phyloP scores from a whole-genome alignment of 1,140 invertebrate species.

The Scaptodrosophila lebanonensis region DNA sequence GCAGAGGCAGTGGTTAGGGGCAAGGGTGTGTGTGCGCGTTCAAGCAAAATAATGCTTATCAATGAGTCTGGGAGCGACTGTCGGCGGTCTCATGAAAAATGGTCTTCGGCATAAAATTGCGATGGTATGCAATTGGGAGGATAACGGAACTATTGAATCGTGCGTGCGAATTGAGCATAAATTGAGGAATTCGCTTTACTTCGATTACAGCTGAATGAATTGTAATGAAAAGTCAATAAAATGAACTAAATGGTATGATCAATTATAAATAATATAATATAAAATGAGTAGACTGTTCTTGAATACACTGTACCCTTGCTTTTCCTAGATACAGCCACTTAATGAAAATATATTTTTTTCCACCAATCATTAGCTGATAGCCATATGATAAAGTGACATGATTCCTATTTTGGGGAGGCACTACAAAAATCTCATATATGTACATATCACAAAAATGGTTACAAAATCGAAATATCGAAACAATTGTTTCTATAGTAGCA shows the following conservation, averaged over 20 bases:
- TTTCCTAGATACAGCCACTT: neutral
- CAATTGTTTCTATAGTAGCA: no score
- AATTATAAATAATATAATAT: neutral
- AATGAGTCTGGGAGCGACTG: conserved; percentile 43
- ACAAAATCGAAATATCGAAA: no score
- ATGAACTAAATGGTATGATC: no score
- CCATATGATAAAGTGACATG: no score
- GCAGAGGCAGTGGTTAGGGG: neutral
- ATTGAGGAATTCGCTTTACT: conserved; percentile 47
- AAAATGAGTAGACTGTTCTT: neutral
- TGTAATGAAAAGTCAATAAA: neutral
- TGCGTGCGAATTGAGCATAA: conserved; percentile 55
- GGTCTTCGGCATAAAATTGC: conserved; percentile 42
- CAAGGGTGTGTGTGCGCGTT: conserved; percentile 41
- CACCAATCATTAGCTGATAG: no score
- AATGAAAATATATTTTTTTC: neutral
- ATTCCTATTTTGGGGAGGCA: no score
- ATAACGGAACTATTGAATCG: neutral
- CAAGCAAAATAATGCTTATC: conserved; percentile 71
- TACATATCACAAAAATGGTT: no score
- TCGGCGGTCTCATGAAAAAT: conserved; percentile 49
- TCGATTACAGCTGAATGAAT: neutral
- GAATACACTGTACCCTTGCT: conserved; percentile 40
- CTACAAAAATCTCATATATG: no score
- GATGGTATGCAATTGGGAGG: conserved; percentile 33